Base-by-base conservation (phyloP, 2,797 vertebrate species). In the Pangasius sanitwongsei region DNA sequence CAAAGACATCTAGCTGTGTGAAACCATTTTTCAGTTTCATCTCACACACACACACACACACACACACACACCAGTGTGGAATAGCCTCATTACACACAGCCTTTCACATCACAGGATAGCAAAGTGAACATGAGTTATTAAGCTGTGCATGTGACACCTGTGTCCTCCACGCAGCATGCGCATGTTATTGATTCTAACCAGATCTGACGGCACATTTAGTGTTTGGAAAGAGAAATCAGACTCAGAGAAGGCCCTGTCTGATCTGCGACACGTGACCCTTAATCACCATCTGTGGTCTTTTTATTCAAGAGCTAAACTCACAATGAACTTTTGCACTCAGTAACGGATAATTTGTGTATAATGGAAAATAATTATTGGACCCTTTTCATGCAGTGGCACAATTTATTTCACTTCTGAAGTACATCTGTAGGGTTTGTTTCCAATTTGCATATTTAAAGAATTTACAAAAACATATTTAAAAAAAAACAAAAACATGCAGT, bases 181-280 rank as follows among this genome's bases (percentile, higher is more conserved):
- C 28, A 78, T n/a, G 72, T 25, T 11, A 89, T 85, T 82, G 85
- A 86, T 41, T 77, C 77, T 92, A 90, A 95, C 89, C 74, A 6
- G 16, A 91, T 59, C 41, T 92, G 94, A 92, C 91, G 91, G 91
- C 63, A 92, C 85, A 86, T 87, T 92, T 92, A 90, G 90, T 72
- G 65, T 89, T 55, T 90, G 85, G 80, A 88, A 90, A 92, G 89
- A 94, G 69, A 90, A 89, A 88, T 88, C 84, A 87, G 89, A 89
- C 91, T 85, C 34, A 65, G 75, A 15, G 8, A 25, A 57, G 89
- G 92, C 90, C 63, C 41, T 37, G 65, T 50, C 63, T 86, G 65
- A 59, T 74, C 41, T 63, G 18, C 9, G 0, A 12, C 55, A 80
- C 34, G 23, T 74, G 3, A 44, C 13, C 44, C 31, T 65, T 75